Conservation (phyloP, 2,888 invertebrate species). For the Halictus quadricinctus region DNA sequence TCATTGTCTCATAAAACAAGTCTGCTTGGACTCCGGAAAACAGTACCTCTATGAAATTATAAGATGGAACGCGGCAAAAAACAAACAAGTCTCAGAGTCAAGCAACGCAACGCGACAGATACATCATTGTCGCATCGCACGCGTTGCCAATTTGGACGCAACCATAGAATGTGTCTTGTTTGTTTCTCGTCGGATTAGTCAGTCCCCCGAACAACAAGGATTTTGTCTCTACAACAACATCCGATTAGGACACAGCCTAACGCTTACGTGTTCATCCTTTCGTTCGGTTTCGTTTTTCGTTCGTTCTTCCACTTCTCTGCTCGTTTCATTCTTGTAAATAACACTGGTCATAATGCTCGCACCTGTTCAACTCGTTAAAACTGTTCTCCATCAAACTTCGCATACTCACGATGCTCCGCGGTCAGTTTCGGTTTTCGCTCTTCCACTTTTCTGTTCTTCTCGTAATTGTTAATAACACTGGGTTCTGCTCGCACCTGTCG, state of each 20-base stretch:
- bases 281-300: background rate
- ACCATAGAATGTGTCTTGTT: background rate
- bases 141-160: conserved; percentile 15
- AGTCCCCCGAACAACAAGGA: background rate
- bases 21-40: background rate
- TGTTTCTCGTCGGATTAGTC: background rate
- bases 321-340: background rate
- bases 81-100: background rate
- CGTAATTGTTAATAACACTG: background rate
- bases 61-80: background rate
- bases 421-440: background rate
- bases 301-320: background rate
- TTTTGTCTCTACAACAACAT: background rate
- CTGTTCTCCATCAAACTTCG: background rate
- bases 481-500: background rate
- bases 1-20: background rate
- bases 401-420: background rate
- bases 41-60: background rate
- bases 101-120: background rate
- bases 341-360: background rate
- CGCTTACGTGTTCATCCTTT: background rate
- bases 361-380: background rate
- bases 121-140: background rate
- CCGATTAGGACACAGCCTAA: background rate
- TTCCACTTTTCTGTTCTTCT: no score